Evolutionary conservation across 2,113 vertebrate genomes (phyloP), one percentile per base, ranked within the genome.

Genomic region (Capreolus pygargus): DNA sequence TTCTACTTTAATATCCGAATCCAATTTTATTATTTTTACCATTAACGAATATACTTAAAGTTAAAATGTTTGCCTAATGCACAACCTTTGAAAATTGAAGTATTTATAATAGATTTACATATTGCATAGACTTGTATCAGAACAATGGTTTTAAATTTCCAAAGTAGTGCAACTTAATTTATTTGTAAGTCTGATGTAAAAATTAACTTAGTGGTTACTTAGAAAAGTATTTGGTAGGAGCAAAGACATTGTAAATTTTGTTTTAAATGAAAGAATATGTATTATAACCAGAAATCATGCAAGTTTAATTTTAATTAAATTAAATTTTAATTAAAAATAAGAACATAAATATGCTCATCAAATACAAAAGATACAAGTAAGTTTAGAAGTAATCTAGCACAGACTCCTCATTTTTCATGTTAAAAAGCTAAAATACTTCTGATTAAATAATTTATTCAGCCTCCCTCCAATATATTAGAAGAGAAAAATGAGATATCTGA

Each of bases 21-120:
- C 61, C 3, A 74, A 45, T 61, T 55, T 78, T 91, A 89, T 36
- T 95, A 15, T 90, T 88, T 94, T 97, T 88, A 55, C n/a, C 9
- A 70, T 33, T 95, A 86, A 50, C 81, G 13, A 89, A 79, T 36
- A 79, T 25, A 64, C 33, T 90, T 64, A 39, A 78, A 60, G 55
- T 79, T 95, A 84, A 96, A 95, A 95, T 52, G 3, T 91, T 89
- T 97, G 33, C 36, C 45, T 83, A 93, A n/a, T 60, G 17, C 3
- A 27, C 14, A 82, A 58, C 17, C 6, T 39, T 86, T 97, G 27
- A 12, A 78, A 87, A 85, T 64, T 54, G 5, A 97, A 47, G 58
- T 64, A 64, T 58, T 14, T 45, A 1, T 70, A 60, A 28, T 50
- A 9, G 21, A 70, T 70, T 92, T 74, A 47, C 14, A 33, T 60